Evolutionary conservation across 2,797 vertebrate genomes (phyloP), one percentile per base, ranked within the genome.

Genomic region (Myotis daubentonii): DNA sequence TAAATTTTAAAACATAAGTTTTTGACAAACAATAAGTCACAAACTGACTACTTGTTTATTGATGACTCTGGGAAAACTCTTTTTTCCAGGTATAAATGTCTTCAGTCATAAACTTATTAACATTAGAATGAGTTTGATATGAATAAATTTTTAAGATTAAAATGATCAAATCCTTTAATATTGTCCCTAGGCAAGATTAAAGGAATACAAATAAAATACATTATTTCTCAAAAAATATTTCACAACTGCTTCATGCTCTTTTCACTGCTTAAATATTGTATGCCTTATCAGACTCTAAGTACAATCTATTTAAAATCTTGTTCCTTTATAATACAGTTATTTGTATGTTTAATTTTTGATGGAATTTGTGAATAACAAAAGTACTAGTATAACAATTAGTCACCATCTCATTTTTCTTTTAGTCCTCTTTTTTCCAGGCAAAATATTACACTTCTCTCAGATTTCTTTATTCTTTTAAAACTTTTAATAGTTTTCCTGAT

Each of bases 71-170:
- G 19, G 75, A 89, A 93, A n/a, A 75, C 13, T 66, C 7, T 53
- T 3, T 91, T 84, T 89, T 62, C 8, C 19, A 75, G 9, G 6
- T 70, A 78, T 60, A 57, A 86, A 62, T 36, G 5, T 93, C 5
- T 75, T 93, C 22, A 78, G 2, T 36, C 10, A 28, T 82, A 89
- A 82, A 75, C 38, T 57, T 88, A 70, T 28, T 91, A 92, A 71
- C 22, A 15, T 68, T 44, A 87, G 33, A 84, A 78, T 78, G 8
- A 70, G 3, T 51, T 36, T 82, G 53, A 60, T 57, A 75, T 3
- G 9, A 68, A 33, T 89, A 82, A 65, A 75, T 82, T n/a, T 79
- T 80, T 0, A 55, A 92, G 72, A 74, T 94, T 72, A 84, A 94
- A 92, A 53, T 74, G 70, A 80, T 53, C 12, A 70, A 5, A 51